Evolutionary conservation across 2,888 invertebrate species (phyloP).

Genomic region (Euclidia mi): DNA sequence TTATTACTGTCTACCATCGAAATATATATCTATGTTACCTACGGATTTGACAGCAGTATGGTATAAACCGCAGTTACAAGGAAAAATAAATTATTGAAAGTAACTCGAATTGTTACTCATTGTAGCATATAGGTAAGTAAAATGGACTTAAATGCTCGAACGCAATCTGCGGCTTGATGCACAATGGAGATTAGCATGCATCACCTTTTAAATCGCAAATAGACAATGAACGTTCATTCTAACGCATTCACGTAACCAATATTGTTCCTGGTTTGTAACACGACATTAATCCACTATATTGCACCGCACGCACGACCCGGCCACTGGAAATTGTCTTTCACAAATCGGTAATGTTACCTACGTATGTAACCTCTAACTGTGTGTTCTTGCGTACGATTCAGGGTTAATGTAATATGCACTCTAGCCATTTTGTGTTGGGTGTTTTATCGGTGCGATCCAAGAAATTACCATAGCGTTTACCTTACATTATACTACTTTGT

Average conservation of each 20-base stretch:
- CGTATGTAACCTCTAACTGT: slow-evolving; percentile 55
- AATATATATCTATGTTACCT: too few relatives aligned
- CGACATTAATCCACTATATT: slow-evolving; percentile 36
- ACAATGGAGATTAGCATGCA: too few relatives aligned
- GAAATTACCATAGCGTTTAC: neutral
- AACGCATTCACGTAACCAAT: neutral
- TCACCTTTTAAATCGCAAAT: too few relatives aligned
- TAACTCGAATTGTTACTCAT: too few relatives aligned
- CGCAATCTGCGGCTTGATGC: too few relatives aligned
- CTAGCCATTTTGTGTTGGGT: slow-evolving; percentile 15
- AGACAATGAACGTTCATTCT: too few relatives aligned
- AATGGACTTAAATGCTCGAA: too few relatives aligned
- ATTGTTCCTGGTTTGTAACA: slow-evolving; percentile 30
- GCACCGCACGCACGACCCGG: slow-evolving; percentile 57
- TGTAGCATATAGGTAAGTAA: too few relatives aligned
- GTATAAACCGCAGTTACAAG: too few relatives aligned
- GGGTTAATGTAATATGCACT: slow-evolving; percentile 39
- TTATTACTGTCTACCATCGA: too few relatives aligned
- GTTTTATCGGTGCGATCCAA: neutral
- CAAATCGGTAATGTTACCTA: slow-evolving; percentile 76
- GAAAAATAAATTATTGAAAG: too few relatives aligned
- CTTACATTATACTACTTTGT: neutral
- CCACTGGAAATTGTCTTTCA: slow-evolving; percentile 75
- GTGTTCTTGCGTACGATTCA: slow-evolving; percentile 38
- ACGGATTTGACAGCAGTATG: too few relatives aligned